Base-by-base conservation (phyloP, 2,797 vertebrate genomes). In the Cynopterus sphinx region DNA sequence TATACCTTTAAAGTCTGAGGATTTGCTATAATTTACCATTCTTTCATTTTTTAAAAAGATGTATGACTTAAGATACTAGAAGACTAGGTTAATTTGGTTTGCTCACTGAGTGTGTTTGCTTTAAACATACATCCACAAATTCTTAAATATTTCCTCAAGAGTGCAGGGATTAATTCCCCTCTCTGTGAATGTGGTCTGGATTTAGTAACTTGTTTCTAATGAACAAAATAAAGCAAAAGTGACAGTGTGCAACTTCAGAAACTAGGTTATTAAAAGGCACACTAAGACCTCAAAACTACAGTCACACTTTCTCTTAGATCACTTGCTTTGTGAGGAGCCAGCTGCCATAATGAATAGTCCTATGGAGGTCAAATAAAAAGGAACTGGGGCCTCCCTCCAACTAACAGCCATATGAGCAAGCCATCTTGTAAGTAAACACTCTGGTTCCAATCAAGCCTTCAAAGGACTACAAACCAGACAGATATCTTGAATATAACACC, bases 151-250 rank as follows among this genome's bases (percentile, higher is more conserved):
- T 6, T 78, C 49, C 65, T 95, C 22, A 90, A 87, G 39, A 90
- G 15, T 49, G 33, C 41, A 63, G 26, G 86, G 5, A 9, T 53
- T 71, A 84, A 74, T 87, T 87, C 19, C n/a, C 39, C 8, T 77
- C 57, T 81, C 87, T 43, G 6, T 78, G 21, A 90, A 68, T 77
- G 41, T 55, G 15, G 22, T 89, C 28, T 89, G 24, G 24, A 79
- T 39, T 86, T 82, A 90, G 9, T 94, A 26, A 86, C 33, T 61
- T 85, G 11, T 57, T 94, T 93, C 43, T 70, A 71, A 88, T 1
- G 1, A 92, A 92, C 28, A 96, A 36, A 95, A 91, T 71, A 61
- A 77, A 83, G 77, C 57, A 31, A 19, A 79, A 78, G 24, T 61
- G 68, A 83, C 28, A 49, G 3, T n/a, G 5, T 59, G 33, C 46